phyloP scores from a whole-genome alignment of 2,888 invertebrate genomes.

The Linnaemya vulpina region DNA sequence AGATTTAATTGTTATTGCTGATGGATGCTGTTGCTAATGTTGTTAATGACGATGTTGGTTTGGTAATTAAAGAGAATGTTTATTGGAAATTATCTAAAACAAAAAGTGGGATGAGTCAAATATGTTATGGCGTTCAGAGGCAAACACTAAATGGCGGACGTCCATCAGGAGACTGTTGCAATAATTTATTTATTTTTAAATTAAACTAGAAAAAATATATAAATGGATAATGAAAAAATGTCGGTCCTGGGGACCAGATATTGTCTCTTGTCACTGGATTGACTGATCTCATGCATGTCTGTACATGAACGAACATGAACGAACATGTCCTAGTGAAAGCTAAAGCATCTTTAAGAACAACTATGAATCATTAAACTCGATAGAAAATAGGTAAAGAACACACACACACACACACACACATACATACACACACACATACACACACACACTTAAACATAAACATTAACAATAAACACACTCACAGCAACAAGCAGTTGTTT shows the following conservation, averaged over 20 bases:
- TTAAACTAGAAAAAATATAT: no score
- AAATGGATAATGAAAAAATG: no score
- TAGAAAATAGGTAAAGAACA: constrained; percentile 20
- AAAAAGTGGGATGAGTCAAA: not conserved
- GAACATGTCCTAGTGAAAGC: not conserved
- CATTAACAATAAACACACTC: no score
- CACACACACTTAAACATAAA: no score
- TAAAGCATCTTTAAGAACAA: constrained; percentile 26
- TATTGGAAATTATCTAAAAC: not conserved
- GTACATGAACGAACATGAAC: not conserved
- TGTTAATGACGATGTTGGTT: constrained; percentile 15
- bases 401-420: not conserved
- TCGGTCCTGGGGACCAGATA: no score
- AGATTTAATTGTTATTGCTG: constrained; percentile 13
- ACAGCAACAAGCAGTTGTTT: not conserved
- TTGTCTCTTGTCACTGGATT: no score
- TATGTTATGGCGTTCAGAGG: not conserved
- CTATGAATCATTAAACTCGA: constrained; percentile 49
- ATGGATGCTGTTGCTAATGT: constrained; percentile 6
- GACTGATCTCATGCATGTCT: not conserved
- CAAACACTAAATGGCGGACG: no score
- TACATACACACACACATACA: not conserved
- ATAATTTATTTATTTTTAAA: no score
- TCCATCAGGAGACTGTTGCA: no score
- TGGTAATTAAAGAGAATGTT: not conserved